phyloP scores from a whole-genome alignment of 2,888 invertebrate genomes.

The Drosophila robusta region DNA sequence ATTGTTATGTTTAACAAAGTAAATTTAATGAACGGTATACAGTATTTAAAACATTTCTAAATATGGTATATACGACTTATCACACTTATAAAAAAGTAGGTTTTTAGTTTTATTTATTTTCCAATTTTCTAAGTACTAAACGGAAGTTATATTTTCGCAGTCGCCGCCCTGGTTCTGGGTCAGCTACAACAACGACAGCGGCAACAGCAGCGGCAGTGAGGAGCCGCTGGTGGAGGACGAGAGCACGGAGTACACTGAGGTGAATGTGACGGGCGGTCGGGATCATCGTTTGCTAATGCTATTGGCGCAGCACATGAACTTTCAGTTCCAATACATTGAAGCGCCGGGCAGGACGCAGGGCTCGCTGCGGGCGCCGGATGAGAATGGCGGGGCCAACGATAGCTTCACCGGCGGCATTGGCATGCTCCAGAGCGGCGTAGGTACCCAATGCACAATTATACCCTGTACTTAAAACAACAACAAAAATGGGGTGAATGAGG shows the following conservation, averaged over 20 bases:
- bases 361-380: conserved; percentile 84
- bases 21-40: no score
- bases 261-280: conserved; percentile 88
- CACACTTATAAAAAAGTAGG: no score
- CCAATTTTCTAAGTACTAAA: neutral
- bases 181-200: conserved; percentile 87
- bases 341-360: conserved; percentile 91
- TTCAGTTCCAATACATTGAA: conserved; percentile 90
- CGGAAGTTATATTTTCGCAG: conserved; percentile 77
- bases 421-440: conserved; percentile 89
- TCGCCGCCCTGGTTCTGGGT: conserved; percentile 93
- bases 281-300: conserved; percentile 89
- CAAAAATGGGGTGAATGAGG: no score
- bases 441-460: conserved; percentile 6
- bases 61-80: no score
- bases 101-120: no score
- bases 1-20: no score
- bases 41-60: no score
- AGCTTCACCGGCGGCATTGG: conserved; percentile 90
- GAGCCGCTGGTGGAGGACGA: conserved; percentile 22
- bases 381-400: conserved; percentile 87
- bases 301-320: conserved; percentile 89
- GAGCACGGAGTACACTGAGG: conserved; percentile 52
- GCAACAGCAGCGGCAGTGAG: conserved; percentile 84
- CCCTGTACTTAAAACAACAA: no score